Evolutionary conservation across 2,113 vertebrate genomes (phyloP).

Genomic region (Triplophysa tibetana): DNA sequence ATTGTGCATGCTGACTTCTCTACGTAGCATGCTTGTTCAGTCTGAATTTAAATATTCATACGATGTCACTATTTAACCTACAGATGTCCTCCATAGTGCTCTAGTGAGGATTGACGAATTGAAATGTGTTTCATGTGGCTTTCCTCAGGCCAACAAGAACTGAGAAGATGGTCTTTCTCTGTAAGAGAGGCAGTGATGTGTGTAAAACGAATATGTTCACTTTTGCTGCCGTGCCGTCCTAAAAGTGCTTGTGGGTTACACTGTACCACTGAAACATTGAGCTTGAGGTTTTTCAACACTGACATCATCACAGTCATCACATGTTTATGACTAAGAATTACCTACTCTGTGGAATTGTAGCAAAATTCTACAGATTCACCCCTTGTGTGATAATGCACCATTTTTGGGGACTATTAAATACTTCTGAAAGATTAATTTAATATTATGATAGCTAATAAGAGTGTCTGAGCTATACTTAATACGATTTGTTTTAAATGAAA

Average conservation of each 20-base stretch:
- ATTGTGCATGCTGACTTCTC: background rate
- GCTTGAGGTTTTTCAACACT: conserved; percentile 22
- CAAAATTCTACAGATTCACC: background rate
- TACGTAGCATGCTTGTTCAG: background rate
- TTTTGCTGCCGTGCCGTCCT: conserved; percentile 45
- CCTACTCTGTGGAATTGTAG: background rate
- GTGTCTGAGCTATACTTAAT: too few relatives aligned
- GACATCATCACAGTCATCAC: conserved; percentile 42
- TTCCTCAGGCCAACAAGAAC: conserved; percentile 46
- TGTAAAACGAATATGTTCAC: conserved; percentile 50
- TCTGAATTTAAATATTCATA: background rate
- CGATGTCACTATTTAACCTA: conserved; percentile 7
- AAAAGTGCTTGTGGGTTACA: conserved; percentile 43
- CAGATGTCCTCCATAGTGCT: background rate
- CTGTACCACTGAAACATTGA: conserved; percentile 28
- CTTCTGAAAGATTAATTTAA: too few relatives aligned
- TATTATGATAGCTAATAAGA: too few relatives aligned
- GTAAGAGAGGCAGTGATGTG: conserved; percentile 46
- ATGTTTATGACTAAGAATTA: background rate
- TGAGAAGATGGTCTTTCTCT: conserved; percentile 48
- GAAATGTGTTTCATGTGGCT: conserved; percentile 40
- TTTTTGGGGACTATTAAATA: background rate
- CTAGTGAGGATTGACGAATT: conserved; percentile 44
- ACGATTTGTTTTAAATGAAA: too few relatives aligned
- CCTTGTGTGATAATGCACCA: background rate